Base-by-base conservation (phyloP, 1,140 invertebrate species). In the Piezodorus guildinii region DNA sequence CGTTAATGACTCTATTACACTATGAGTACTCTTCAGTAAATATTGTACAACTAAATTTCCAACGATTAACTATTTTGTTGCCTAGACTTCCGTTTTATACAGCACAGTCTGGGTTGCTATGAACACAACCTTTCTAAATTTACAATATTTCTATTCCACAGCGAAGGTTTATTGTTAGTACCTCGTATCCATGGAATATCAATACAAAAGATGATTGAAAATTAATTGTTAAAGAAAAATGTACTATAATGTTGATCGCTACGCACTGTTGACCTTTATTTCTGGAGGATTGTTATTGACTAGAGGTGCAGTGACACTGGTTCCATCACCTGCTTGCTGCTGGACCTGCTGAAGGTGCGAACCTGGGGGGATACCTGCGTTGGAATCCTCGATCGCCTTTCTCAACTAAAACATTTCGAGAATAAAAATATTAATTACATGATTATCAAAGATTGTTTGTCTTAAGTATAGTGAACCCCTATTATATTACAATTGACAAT, bases 331-430 rank as follows among this genome's bases (percentile, higher is more conserved):
- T 8, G 6, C 5, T 21, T 16, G 27, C 4, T 16, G 25, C 4
- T 16, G 25, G 12, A 23, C 15, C 21, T 60, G 58, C 15, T 60
- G 58, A 8, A 58, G 30, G 30, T n/a, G 45, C 12, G 34, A 39
- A 21, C 49, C 54, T 49, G 65, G 68, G 3, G 66, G 21, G 46
- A 67, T 69, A 30, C 88, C 88, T 19, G 85, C 81, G 73, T 93
- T 92, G 10, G 88, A 87, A 68, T 92, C 86, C 71, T 94, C 90
- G 64, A 94, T 94, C 0, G 89, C 89, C 75, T 87, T 89, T 59
- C 90, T 79, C 10, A 93, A 73, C 87, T 91, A 74, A 43, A 65
- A 63, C 16, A 61, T 43, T 58, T 59, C 46, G 25, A 34, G 44
- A 52, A 64, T 44, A 19, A 43, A 61, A 60, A 16, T 16, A 54